Base-by-base conservation (phyloP, 2,113 vertebrate species). In the Varanus komodoensis region DNA sequence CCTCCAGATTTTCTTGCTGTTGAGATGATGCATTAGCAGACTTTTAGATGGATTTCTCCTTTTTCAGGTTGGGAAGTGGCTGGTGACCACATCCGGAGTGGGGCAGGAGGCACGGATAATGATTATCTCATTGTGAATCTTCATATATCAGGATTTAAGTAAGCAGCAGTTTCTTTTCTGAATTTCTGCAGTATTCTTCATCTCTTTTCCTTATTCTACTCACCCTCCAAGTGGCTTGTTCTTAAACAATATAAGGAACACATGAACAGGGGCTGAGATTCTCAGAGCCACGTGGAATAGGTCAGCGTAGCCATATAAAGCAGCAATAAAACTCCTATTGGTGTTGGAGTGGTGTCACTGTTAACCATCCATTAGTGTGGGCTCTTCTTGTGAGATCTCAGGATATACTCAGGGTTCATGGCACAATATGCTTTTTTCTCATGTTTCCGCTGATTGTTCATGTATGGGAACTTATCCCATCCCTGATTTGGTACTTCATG, bases 71-170 rank as follows among this genome's bases (percentile, higher is more conserved):
- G 99, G 99, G 99, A 99, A 86, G 99, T 99, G 32, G 99, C 98
- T 86, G 98, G 99, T 82, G 98, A 99, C 95, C 97, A 99, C 82
- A 98, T 99, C 91, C 98, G 97, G 94, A 99, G 98, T 92, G 98
- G 98, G 89, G 96, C 98, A 75, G 99, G 99, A 82, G 98, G 98
- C 89, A 98, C 99, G 0, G 99, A 99, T 95, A 99, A 99, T 87
- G 99, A 99, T 94, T 99, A 99, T 94, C 98, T 99, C 90, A 99
- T 99, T 89, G 96, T 99, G 94, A 99, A 98, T 91, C 97, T 99
- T 85, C 98, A 98, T n/a, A 95, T 99, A 64, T 98, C 98, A 1
- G 99, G 99, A 94, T 99, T 99, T 96, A 99, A 98, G 99, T 99
- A 96, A 98, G 98, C 78, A 91, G 91, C 19, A 32, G 1, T 32